Conservation (phyloP, 2,113 vertebrate species). For the Clupea harengus region DNA sequence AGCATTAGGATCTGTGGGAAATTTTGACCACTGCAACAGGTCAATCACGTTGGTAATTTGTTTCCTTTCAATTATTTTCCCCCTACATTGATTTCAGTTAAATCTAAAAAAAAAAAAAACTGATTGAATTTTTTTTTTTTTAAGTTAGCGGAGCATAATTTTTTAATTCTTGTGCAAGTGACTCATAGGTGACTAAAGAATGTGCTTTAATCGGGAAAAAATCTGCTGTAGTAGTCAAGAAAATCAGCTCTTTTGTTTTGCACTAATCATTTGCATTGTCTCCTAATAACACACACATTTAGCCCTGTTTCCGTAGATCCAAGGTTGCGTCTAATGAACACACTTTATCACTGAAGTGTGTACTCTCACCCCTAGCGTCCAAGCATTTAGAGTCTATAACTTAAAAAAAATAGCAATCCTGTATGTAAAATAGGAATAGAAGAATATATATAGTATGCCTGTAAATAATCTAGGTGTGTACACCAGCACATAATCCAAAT, state of each 20-base stretch:
- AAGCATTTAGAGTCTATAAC: background rate
- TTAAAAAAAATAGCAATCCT: background rate
- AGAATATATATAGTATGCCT: background rate
- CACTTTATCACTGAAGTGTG: background rate
- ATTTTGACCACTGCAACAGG: slow-evolving; percentile 93
- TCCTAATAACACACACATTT: slow-evolving; percentile 22
- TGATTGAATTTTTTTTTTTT: background rate
- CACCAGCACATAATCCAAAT: background rate
- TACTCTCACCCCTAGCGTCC: background rate
- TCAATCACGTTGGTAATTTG: slow-evolving; percentile 97
- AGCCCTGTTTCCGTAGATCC: background rate
- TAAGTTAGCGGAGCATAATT: no score
- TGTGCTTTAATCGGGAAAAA: background rate
- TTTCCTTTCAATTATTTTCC: slow-evolving; percentile 85
- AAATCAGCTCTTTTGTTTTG: background rate
- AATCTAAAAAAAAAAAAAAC: slow-evolving; percentile 59
- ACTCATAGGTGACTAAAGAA: background rate
- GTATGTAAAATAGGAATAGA: no score
- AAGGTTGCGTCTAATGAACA: background rate
- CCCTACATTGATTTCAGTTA: slow-evolving; percentile 73
- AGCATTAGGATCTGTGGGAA: slow-evolving; percentile 97
- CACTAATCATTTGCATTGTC: slow-evolving; percentile 53
- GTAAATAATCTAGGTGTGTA: background rate
- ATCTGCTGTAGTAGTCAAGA: background rate
- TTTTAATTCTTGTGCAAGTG: background rate